Base-by-base conservation (phyloP, 2,888 invertebrate genomes). In the Colostygia pectinataria region DNA sequence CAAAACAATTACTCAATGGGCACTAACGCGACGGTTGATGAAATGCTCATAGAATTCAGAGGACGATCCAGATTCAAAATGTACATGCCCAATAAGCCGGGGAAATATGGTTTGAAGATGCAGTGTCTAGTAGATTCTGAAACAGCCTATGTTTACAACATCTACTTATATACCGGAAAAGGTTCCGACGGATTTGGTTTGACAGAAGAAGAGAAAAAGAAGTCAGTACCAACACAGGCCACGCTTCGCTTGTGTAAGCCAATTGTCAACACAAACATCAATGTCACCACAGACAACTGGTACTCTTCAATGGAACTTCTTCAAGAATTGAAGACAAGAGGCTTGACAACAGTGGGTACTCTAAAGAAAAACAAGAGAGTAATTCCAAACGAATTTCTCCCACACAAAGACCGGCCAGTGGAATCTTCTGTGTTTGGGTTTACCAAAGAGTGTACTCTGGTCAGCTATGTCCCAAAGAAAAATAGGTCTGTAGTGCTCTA, bases 381-480 rank as follows among this genome's bases (percentile, higher is more conserved):
- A 44, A 51, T 51, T 28, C 48, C 43, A 14, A 40, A 43, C 23
- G 37, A 53, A 38, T 55, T 38, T 18, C 43, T 31, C 10, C 45
- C 55, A 27, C 29, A 28, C n/a, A 40, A 39, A 23, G 7, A 20
- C 15, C 14, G 38, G 18, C 15, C 18, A 15, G 42, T 43, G 18
- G 25, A 42, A 10, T 50, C 55, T 9, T 29, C 50, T 13, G 24
- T 24, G 24, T 36, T 25, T 25, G 53, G 48, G 18, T 59, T 51
- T 44, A 51, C 53, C 10, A 41, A 37, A 28, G 24, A 48, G 24
- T 32, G 31, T 14, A 57, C 59, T 29, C 36, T 53, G 36, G 18
- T 46, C n/a, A 42, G 44, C 20, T 45, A 51, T 29, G 55, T 59
- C 24, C 51, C 55, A 31, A 57, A 57, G 31, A 48, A 51, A 39